A percentile compares a stretch with the other conserved stretches of the same genome.
These are phyloP conservation scores for Dicaeum eximium DNA, from an alignment of 2,113 vertebrate genomes.

Conservation along the genomic window DNA sequence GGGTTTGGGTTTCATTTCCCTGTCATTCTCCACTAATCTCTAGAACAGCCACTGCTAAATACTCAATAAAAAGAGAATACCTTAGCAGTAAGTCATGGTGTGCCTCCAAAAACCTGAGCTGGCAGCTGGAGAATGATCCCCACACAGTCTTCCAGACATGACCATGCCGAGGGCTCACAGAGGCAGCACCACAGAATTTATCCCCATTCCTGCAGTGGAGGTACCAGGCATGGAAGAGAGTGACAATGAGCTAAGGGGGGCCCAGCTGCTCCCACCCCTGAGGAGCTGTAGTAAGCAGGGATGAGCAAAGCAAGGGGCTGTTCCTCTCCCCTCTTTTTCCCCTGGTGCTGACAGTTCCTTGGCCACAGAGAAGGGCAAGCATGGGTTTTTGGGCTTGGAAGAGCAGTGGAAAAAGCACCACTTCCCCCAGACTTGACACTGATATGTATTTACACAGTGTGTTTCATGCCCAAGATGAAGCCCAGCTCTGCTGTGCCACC, in stretches of 20 bases:
- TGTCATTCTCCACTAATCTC: background rate
- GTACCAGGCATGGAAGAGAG: background rate
- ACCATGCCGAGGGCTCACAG: background rate
- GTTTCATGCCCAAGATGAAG: fast-evolving
- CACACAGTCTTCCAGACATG: background rate
- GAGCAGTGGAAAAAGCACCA: fast-evolving
- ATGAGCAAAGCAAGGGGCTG: fast-evolving
- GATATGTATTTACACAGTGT: fast-evolving
- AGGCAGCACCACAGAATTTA: fast-evolving
- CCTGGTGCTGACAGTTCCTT: background rate
- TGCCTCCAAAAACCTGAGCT: background rate
- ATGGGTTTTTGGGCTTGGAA: fast-evolving
- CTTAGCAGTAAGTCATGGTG: background rate
- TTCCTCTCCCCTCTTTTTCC: background rate
- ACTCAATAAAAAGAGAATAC: background rate
- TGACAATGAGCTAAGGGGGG: fast-evolving
- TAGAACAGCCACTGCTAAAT: background rate
- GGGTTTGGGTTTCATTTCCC: background rate
- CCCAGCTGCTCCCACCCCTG: background rate
- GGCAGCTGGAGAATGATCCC: background rate
- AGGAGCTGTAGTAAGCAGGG: background rate
- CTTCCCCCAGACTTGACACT: background rate
- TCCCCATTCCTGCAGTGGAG: background rate
- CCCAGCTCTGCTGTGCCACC: background rate
- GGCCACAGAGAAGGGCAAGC: background rate